Base-by-base conservation (phyloP, 2,113 vertebrate genomes). In the Drymodes brunneopygia region DNA sequence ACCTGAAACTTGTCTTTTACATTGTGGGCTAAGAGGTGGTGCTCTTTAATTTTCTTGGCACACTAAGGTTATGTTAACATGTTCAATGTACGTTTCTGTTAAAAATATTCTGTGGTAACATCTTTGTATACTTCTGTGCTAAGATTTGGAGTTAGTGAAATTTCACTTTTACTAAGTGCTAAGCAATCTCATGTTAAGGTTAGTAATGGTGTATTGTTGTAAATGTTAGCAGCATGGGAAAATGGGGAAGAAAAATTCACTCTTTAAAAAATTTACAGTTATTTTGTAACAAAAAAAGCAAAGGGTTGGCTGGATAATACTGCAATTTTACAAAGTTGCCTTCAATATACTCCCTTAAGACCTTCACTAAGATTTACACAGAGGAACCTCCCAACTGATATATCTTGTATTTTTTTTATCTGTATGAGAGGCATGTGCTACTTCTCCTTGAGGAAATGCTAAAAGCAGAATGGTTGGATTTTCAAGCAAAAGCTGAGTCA, bases 291-390 rank as follows among this genome's bases (percentile, higher is more conserved):
- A 57, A 72, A 84, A 72, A 44, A 50, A 23, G 7, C 16, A 22
- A 36, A 47, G 24, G 2, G 6, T 62, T 92, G 27, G 2, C 0
- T 0, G 71, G 33, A 28, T 19, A 58, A 12, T 81, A 28, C n/a
- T 75, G n/a, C 53, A 36, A 1, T 53, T 86, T 90, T 80, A 13
- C 29, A 23, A n/a, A 72, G 47, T 31, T 86, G 10, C 50, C 64
- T 91, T 64, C 33, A 18, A 2, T 80, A 21, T 48, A 35, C 13
- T 85, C 19, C 44, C 15, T 11, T 54, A 50, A 71, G 73, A 47
- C 19, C 19, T 87, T 90, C 38, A 86, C 14, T 16, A 36, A 17
- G 27, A 42, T 62, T 60, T 67, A 51, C 8, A 9, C 33, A 31
- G 42, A 78, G 29, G 9, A 70, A 65, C 71, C 42, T 13, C 42